A percentile compares a stretch with the other conserved stretches of the same genome.
Evolutionary conservation across 1,140 invertebrate species (phyloP).

Genomic region (Forficula auricularia): DNA sequence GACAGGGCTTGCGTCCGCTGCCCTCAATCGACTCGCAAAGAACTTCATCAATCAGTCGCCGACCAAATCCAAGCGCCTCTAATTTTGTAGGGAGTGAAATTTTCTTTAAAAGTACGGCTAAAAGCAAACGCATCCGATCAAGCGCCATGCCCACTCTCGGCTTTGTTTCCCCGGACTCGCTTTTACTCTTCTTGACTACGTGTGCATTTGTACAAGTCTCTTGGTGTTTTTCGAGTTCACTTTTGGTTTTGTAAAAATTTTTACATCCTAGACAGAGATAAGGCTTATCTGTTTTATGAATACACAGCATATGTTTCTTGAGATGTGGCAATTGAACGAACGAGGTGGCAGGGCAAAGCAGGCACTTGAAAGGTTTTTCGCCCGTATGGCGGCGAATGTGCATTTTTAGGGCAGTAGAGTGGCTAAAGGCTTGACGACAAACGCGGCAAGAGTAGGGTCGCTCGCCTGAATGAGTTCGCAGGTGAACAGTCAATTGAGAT

Average conservation of each 20-base stretch:
- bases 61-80: slow-evolving; percentile 59
- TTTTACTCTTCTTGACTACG: slow-evolving; percentile 15
- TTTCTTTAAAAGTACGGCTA: slow-evolving; percentile 60
- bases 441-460: slow-evolving; percentile 65
- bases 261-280: slow-evolving; percentile 51
- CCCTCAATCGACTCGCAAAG: slow-evolving; percentile 53
- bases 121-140: slow-evolving; percentile 53
- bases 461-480: slow-evolving; percentile 74
- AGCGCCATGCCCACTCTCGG: slow-evolving; percentile 34
- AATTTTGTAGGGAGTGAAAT: slow-evolving; percentile 60
- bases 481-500: slow-evolving; percentile 84
- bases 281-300: slow-evolving; percentile 53
- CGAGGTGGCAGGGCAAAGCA: slow-evolving; percentile 45
- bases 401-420: slow-evolving; percentile 64
- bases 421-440: slow-evolving; percentile 62
- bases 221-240: slow-evolving; percentile 43
- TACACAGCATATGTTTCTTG: slow-evolving; percentile 65
- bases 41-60: slow-evolving; percentile 65
- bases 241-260: slow-evolving; percentile 59
- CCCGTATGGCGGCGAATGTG: slow-evolving; percentile 61
- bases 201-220: slow-evolving; percentile 16
- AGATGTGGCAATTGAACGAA: slow-evolving; percentile 63
- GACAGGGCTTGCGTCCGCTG: slow-evolving; percentile 46
- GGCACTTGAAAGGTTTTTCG: slow-evolving; percentile 65
- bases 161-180: no score